Percentiles rank a stretch among this genome's conserved stretches.
Conservation (phyloP, 2,888 invertebrate genomes). For the Stomorhina lunata region DNA sequence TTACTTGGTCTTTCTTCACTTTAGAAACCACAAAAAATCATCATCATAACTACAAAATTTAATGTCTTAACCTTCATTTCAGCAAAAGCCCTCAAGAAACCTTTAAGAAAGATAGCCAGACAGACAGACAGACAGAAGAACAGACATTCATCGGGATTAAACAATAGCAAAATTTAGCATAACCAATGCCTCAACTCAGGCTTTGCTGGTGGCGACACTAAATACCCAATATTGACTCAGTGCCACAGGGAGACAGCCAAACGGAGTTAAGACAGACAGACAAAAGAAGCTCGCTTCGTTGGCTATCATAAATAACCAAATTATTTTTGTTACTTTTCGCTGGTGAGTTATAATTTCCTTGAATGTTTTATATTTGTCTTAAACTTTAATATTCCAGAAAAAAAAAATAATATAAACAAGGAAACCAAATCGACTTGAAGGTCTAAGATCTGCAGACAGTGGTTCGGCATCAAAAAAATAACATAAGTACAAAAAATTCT, state of each 20-base stretch:
- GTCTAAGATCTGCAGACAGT: no score
- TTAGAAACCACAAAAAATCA: slow-evolving; percentile 53
- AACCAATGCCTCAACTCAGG: no score
- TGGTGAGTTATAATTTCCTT: slow-evolving; percentile 42
- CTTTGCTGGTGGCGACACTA: slow-evolving; percentile 27
- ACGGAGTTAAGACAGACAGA: no score
- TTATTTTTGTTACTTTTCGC: slow-evolving; percentile 29
- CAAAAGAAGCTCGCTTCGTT: no score
- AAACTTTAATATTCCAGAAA: slow-evolving; percentile 1
- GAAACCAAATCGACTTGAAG: no score
- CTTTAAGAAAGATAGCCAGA: slow-evolving; percentile 34
- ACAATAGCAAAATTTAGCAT: no score
- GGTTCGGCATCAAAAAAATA: no score
- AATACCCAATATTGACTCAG: slow-evolving; percentile 27
- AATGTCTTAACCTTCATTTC: slow-evolving; percentile 45
- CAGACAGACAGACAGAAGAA: background rate
- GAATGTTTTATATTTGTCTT: slow-evolving; percentile 44
- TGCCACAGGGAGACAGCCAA: no score
- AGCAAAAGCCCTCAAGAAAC: slow-evolving; percentile 23
- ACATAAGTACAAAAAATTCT: no score
- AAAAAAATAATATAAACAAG: background rate
- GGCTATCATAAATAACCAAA: slow-evolving; percentile 56
- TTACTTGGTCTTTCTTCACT: slow-evolving; percentile 15
- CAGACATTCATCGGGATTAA: background rate
- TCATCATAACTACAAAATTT: background rate